Evolutionary conservation across 2,113 vertebrate species (phyloP).

Genomic region (Prinia subflava): DNA sequence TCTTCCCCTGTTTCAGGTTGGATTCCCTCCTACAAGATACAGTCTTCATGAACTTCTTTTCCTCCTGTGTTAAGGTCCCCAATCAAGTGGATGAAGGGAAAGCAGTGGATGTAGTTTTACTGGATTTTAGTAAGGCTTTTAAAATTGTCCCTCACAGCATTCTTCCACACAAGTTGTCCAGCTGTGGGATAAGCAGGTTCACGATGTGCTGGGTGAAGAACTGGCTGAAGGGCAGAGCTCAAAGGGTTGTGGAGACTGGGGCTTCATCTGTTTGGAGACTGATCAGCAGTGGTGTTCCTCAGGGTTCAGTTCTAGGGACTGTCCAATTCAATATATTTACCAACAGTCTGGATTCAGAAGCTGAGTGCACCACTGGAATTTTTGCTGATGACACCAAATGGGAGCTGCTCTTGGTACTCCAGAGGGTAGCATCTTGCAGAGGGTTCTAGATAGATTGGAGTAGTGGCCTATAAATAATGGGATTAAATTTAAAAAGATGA

Average conservation of each 20-base stretch:
- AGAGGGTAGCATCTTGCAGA: neutral
- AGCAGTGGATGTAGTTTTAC: neutral
- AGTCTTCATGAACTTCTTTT: neutral
- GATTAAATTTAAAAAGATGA: neutral
- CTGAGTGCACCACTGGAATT: too few species aligned
- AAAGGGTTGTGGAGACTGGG: neutral
- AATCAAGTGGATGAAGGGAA: neutral
- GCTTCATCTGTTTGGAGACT: neutral
- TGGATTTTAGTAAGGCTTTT: neutral
- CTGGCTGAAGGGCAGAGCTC: neutral
- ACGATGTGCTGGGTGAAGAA: neutral
- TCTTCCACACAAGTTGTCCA: neutral
- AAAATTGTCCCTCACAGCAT: neutral
- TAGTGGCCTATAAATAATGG: neutral
- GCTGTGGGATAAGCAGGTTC: neutral
- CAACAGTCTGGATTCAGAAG: neutral
- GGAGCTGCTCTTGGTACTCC: neutral
- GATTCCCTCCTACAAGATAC: neutral
- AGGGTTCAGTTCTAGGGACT: neutral
- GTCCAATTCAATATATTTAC: neutral
- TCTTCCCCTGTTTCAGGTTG: neutral
- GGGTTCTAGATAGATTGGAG: neutral
- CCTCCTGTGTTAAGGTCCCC: neutral
- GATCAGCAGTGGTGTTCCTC: neutral
- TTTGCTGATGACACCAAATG: neutral